Evolutionary conservation across 2,888 invertebrate species (phyloP).

Genomic region (Scaptodrosophila latifasciaeformis): DNA sequence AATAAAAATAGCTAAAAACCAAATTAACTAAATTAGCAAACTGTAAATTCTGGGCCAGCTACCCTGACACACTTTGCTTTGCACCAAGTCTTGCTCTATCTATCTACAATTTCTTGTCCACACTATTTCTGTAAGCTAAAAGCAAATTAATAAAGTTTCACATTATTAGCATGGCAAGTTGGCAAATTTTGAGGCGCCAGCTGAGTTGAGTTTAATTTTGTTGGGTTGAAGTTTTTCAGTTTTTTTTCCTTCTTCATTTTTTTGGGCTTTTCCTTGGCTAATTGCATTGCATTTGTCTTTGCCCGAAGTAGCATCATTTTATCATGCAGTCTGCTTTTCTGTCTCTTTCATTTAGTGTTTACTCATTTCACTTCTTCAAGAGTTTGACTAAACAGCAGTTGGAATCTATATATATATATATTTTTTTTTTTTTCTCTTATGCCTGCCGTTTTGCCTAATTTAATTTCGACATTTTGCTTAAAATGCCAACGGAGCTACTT

Average conservation of each 20-base stretch:
- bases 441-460: conserved; percentile 37
- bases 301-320: not conserved
- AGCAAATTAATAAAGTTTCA: conserved; percentile 61
- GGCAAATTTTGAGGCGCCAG: conserved; percentile 7
- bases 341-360: not conserved
- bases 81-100: conserved; percentile 4
- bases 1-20: conserved; percentile 48
- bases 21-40: conserved; percentile 63
- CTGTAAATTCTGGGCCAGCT: conserved; percentile 39
- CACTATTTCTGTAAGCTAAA: conserved; percentile 23
- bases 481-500: not conserved
- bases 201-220: not conserved
- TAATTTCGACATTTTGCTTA: conserved; percentile 35
- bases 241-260: not conserved
- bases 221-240: conserved; percentile 17
- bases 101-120: no score
- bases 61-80: no score
- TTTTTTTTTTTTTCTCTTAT: no score
- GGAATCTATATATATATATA: no score
- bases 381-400: conserved; percentile 11
- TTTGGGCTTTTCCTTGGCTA: not conserved
- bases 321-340: not conserved
- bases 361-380: no score
- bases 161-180: conserved; percentile 42
- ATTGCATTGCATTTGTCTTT: conserved; percentile 8